Percentiles rank a stretch among this genome's conserved stretches.
Evolutionary conservation across 92 coral and sea anemone genomes (phyloP).

Genomic region (Palythoa caribaeorum): DNA sequence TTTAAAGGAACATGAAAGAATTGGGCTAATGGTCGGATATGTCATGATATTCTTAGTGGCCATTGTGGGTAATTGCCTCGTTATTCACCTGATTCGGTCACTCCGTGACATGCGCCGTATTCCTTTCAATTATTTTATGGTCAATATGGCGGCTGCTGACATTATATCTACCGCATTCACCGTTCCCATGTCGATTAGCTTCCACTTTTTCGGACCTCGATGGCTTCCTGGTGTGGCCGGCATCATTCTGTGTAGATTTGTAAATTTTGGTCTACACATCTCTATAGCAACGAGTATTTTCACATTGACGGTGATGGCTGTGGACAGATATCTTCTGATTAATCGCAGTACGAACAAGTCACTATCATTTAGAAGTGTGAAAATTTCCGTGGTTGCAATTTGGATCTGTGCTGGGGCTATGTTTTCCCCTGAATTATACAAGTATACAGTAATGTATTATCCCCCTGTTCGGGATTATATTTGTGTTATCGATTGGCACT

Average conservation of each 20-base stretch:
- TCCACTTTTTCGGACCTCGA: not conserved
- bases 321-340: slow-evolving; percentile 32
- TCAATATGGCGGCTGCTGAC: slow-evolving; percentile 43
- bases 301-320: slow-evolving; percentile 22
- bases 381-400: not conserved
- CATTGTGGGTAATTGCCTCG: slow-evolving; percentile 5
- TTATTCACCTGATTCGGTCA: slow-evolving; percentile 5
- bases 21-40: slow-evolving; percentile 15
- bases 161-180: slow-evolving; percentile 21
- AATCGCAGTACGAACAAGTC: slow-evolving; percentile 27
- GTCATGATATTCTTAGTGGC: slow-evolving; percentile 8
- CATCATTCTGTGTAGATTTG: slow-evolving; percentile 10
- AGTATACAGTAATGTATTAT: not conserved
- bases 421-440: slow-evolving; percentile 18
- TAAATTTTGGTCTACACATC: slow-evolving; percentile 36
- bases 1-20: slow-evolving; percentile 3
- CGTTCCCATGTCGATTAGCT: slow-evolving; percentile 1
- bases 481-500: slow-evolving; percentile 1
- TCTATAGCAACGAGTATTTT: slow-evolving; percentile 43
- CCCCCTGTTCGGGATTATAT: not conserved
- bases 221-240: slow-evolving; percentile 28
- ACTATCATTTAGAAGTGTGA: slow-evolving; percentile 19
- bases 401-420: slow-evolving; percentile 42
- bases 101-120: slow-evolving; percentile 41
- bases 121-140: slow-evolving; percentile 38